Evolutionary conservation across 2,888 invertebrate species (phyloP).

Genomic region (Tillus elongatus): DNA sequence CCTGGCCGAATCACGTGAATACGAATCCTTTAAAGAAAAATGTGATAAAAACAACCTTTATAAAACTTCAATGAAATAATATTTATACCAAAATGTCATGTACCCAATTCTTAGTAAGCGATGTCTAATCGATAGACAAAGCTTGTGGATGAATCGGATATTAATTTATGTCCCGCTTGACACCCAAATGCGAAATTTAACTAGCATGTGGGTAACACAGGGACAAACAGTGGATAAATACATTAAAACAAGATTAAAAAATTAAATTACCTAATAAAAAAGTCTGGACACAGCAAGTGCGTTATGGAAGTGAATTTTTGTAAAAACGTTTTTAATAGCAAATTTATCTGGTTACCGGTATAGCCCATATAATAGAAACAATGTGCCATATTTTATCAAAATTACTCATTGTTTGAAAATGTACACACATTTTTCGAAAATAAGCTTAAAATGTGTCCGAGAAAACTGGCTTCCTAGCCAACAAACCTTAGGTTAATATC

Average conservation of each 20-base stretch:
- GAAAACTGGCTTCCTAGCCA: too few species aligned
- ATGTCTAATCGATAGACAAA: conserved; percentile 14
- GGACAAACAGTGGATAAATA: conserved; percentile 17
- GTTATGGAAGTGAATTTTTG: too few species aligned
- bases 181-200: conserved; percentile 22
- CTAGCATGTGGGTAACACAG: conserved; percentile 26
- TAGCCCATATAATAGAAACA: too few species aligned
- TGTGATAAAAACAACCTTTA: conserved; percentile 3
- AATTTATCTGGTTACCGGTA: too few species aligned
- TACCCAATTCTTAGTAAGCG: conserved; percentile 20
- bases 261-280: too few species aligned
- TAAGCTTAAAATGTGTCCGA: too few species aligned
- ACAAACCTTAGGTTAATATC: too few species aligned
- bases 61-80: neutral
- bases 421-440: too few species aligned
- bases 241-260: conserved; percentile 8
- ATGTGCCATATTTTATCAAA: too few species aligned
- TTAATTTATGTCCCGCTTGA: conserved; percentile 25
- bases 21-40: conserved; percentile 28
- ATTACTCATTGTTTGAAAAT: too few species aligned
- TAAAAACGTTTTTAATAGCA: too few species aligned
- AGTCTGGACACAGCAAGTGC: too few species aligned
- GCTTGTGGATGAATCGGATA: conserved; percentile 19
- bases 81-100: conserved; percentile 10
- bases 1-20: conserved; percentile 47